Evolutionary conservation across 2,113 vertebrate genomes (phyloP), one percentile per base, ranked within the genome.

Genomic region (Gallinago jamesoni): DNA sequence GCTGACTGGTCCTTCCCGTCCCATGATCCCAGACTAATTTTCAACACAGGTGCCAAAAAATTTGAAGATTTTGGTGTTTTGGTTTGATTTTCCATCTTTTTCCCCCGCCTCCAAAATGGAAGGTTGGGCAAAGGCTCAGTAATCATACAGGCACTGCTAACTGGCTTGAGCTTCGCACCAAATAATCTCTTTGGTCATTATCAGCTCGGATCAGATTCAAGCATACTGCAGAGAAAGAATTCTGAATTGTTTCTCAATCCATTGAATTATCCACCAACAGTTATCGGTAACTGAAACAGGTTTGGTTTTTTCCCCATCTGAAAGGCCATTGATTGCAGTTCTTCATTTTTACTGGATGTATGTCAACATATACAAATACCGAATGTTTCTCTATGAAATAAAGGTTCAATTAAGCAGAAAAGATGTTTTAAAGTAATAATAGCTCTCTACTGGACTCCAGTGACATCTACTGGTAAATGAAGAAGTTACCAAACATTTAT

Each of bases 401-500:
- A 80, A 93, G 9, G 24, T n/a, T 68, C 2, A 3, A 60, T 39
- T 41, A 63, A 55, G 43, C 23, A 78, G 66, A 64, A 72, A 66
- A 41, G 4, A 18, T 1, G 2, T 69, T 72, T 84, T 17, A 15
- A 80, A 81, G 43, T 41, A n/a, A 5, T 39, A 64, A 25, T 8
- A 68, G 79, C 60, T 89, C 92, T 93, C 62, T 87, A 64, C 47
- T 92, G 80, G 91, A 73, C 87, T 96, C 83, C 85, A 94, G 94
- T 92, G 96, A 96, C 97, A 97, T 50, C 97, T 97, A 95, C 94
- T 67, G 97, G 97, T 76, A 93, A 85, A 73, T 5, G 57, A 8
- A 50, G 57, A 96, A 59, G 69, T 94, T 84, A 57, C 21, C 39
- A 93, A 82, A 77, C 37, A 17, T 28, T 70, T 37, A 0, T 8